Conservation (phyloP, 92 coral and sea anemone species). For the Actinostola sp. region DNA sequence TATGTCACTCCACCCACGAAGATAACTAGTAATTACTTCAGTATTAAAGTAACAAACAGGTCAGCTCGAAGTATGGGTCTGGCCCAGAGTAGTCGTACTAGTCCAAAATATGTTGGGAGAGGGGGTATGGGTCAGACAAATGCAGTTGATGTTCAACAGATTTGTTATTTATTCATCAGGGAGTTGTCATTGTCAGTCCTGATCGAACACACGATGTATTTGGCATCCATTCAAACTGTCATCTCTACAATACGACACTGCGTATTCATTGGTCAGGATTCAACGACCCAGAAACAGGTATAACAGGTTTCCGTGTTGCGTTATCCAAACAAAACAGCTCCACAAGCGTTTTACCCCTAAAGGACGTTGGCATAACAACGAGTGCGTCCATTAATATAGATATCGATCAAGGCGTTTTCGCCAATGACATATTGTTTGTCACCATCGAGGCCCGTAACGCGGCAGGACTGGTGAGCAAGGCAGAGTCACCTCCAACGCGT, state of each 20-base stretch:
- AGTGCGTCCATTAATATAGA: slow-evolving; percentile 42
- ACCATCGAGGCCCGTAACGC: slow-evolving; percentile 76
- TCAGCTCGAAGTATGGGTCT: not conserved
- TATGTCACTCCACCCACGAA: slow-evolving; percentile 82
- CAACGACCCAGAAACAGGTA: slow-evolving; percentile 74
- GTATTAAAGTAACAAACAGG: not conserved
- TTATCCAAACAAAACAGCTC: slow-evolving; percentile 57
- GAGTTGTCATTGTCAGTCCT: slow-evolving; percentile 78
- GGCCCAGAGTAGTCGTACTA: not conserved
- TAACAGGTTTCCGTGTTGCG: slow-evolving; percentile 74
- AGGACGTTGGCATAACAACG: slow-evolving; percentile 59
- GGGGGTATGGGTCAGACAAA: not conserved
- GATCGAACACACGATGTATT: slow-evolving; percentile 81
- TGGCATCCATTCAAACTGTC: slow-evolving; percentile 80
- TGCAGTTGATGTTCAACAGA: not conserved
- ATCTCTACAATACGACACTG: slow-evolving; percentile 75
- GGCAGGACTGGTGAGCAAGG: slow-evolving; percentile 69
- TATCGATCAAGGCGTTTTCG: slow-evolving; percentile 43
- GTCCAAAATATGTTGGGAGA: not conserved
- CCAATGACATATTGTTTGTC: slow-evolving; percentile 73
- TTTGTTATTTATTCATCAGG: slow-evolving; percentile 39
- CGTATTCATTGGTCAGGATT: slow-evolving; percentile 84
- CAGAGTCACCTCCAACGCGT: slow-evolving; percentile 75
- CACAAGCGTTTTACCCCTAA: slow-evolving; percentile 46
- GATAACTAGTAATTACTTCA: slow-evolving; percentile 40